These are phyloP conservation scores for Podilymbus podiceps DNA, from an alignment of 2,113 vertebrate genomes.

Conservation along the genomic window DNA sequence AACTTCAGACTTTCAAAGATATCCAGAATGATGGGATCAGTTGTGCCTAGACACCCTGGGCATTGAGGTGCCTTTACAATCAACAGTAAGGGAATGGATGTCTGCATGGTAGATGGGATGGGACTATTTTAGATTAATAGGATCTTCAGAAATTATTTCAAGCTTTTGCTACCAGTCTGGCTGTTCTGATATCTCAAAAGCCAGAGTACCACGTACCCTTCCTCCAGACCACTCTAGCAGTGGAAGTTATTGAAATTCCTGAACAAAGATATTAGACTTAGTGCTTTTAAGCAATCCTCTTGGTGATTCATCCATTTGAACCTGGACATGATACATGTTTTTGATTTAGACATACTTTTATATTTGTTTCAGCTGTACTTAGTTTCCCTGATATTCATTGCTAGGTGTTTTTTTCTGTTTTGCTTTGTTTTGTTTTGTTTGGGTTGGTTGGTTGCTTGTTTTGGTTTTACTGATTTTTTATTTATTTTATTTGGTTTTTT, in stretches of 20 bases:
- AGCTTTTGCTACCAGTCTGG: background rate
- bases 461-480: too few relatives aligned
- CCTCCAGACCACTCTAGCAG: background rate
- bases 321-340: background rate
- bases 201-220: background rate
- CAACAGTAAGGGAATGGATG: fast-evolving
- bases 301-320: background rate
- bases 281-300: background rate
- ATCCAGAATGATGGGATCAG: background rate
- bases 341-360: background rate
- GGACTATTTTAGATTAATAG: background rate
- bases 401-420: background rate
- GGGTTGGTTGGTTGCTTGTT: too few relatives aligned
- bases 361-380: background rate
- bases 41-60: background rate
- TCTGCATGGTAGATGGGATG: background rate
- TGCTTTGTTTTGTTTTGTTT: too few relatives aligned
- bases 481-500: too few relatives aligned
- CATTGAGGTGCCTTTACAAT: background rate
- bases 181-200: fast-evolving
- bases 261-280: background rate
- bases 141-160: background rate
- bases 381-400: background rate
- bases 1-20: background rate
- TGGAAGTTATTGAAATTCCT: background rate